Base-by-base conservation (phyloP, 2,888 invertebrate genomes). In the Ectemnius continuus region DNA sequence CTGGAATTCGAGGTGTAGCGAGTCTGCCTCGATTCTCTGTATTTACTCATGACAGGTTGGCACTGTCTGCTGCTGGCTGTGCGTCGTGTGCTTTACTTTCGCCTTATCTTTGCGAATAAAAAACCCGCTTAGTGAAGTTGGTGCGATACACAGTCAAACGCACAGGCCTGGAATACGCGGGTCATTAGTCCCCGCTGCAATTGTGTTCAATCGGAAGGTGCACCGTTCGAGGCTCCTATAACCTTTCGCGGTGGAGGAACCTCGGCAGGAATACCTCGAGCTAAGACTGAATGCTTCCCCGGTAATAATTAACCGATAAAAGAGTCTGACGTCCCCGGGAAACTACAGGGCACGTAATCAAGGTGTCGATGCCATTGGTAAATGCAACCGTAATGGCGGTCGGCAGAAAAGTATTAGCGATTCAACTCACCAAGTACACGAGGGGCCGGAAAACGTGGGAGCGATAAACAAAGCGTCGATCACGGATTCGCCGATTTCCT, bases 311-410 rank as follows among this genome's bases (percentile, higher is more conserved):
- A 20, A 16, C 14, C 28, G 18, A 70, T 36, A 47, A 16, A 14
- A 11, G n/a, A 11, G n/a, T 36, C 20, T 52, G 11, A 16, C 5
- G 52, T 8, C 36, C 36, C 36, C 11, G 8, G 36, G 8, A 4
- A 36, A 11, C 4, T 11, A 36, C 36, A 36, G 36, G 11, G 36
- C 11, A 36, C 11, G 8, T 36, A 36, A 8, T 36, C 36, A 11
- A 36, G 5, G 36, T 36, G 67, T 65, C 69, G 69, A 63, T 77
- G 61, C 60, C 47, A 67, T 73, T 48, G 56, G 52, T 64, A 64
- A 66, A 61, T 67, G 67, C 57, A 56, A 48, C 60, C 66, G 76
- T 82, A 80, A 83, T 83, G 83, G 83, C 83, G 83, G 82, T 68
- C 59, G 70, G 65, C 57, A 61, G 59, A 56, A 73, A 63, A 67